Evolutionary conservation across 2,888 invertebrate genomes (phyloP), one percentile per base, ranked within the genome.

Genomic region (Serrognathus titanus): DNA sequence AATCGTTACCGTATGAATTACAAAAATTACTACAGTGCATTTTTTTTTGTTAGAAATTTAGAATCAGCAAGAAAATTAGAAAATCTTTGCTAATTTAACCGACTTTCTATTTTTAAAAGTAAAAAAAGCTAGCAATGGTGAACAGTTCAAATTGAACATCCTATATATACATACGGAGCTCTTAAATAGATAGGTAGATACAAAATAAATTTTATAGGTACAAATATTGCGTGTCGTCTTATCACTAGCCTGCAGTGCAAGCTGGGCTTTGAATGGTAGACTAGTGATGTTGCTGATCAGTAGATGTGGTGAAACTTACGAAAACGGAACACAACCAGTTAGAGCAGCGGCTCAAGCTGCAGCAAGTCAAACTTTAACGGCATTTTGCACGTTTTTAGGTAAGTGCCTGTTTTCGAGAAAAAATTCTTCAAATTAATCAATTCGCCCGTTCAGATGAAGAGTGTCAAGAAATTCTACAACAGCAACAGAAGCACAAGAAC

Each of bases 291-390:
- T 92, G 75, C 87, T 93, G 58, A 83, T 94, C 55, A 90, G 91
- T 38, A 85, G 94, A 55, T 92, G 92, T 73, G 88, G 87, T 24
- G 93, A 93, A 71, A 91, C 91, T 24, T 88, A 87, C 75, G 90
- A 90, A 60, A 84, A 83, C 63, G 90, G 89, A 4, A 88, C 90
- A 48, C 85, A 90, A 59, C 91, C 89, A 48, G 89, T 92, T 2
- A 85, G 90, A 61, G 94, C 93, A 0, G 94, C 94, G 0, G 92
- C 94, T 0, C 83, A 93, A 67, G 95, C 94, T 1, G 94, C 94
- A 0, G 92, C 94, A 6, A 92, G 93, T 53, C 95, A 95, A 75
- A 90, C 92, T 3, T 77, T 96, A 36, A 82, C 92, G 47, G 91
- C 93, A 1, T 94, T 94, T 73, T 91, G 91, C 69, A 84, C 89